Evolutionary conservation across 2,888 invertebrate genomes (phyloP), one percentile per base, ranked within the genome.

Genomic region (Selenia dentaria): DNA sequence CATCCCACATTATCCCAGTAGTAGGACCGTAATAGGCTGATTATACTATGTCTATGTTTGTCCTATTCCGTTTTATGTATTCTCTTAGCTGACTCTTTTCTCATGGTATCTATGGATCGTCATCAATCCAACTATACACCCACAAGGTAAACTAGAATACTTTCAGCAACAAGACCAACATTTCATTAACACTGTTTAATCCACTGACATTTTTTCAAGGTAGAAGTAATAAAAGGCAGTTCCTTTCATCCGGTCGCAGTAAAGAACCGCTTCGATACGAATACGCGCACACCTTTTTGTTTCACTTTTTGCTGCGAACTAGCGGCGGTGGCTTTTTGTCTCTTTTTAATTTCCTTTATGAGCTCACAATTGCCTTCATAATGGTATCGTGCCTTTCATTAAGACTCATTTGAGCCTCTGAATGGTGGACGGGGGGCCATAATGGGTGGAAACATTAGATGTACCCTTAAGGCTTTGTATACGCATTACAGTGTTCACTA

Each of bases 351-450:
- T 84, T 84, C 81, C 81, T 85, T 83, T 83, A 86, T 76, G 80
- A 79, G 80, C 77, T 81, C 81, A 76, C 80, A 83, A 84, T 85
- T 84, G 75, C 83, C 84, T 79, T 79, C 80, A 81, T 86, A 83
- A 85, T 79, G 76, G 80, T 83, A 83, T 84, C 80, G 80, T 79
- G 78, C 83, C 83, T 85, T 84, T 84, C 79, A 85, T 86, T 86
- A 85, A 79, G 78, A 75, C 78, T 80, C 83, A 81, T 85, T 83
- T 79, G 76, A 77, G 79, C 79, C 70, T 53, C 62, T 76, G 78
- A 83, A 83, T 83, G 79, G 83, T 79, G 77, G 77, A 74, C 74
- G 18, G 79, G 71, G 70, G 66, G 69, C 72, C 70, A 74, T 86
- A 84, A 84, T 82, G 74, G 76, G 61, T 73, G 73, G 74, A 76